Percentiles rank a stretch among this genome's conserved stretches.
Evolutionary conservation across 2,113 vertebrate genomes (phyloP).

Genomic region (Hoplias malabaricus): DNA sequence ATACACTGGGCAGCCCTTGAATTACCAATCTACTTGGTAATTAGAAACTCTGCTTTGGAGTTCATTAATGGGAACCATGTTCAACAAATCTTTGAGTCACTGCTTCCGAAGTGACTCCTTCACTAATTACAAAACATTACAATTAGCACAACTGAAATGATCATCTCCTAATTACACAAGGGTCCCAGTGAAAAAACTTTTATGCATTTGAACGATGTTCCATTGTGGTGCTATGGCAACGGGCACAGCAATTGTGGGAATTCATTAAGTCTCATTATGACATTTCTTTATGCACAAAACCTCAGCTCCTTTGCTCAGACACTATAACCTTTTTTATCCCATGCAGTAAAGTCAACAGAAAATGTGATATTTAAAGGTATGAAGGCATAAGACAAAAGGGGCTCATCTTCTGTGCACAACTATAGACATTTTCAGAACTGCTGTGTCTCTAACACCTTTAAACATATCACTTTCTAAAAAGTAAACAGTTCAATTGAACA

Average conservation of each 20-base stretch:
- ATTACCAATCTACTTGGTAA: conserved; percentile 49
- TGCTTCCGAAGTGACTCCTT: conserved; percentile 43
- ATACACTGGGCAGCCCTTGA: conserved; percentile 45
- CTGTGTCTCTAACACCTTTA: no score
- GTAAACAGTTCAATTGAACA: no score
- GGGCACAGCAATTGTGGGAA: not conserved
- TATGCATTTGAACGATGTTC: conserved; percentile 25
- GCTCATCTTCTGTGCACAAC: no score
- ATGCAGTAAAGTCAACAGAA: no score
- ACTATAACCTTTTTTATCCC: no score
- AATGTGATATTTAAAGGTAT: no score
- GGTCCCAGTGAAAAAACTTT: conserved; percentile 34
- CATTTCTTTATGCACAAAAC: not conserved
- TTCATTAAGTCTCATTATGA: conserved; percentile 15
- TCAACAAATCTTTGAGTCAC: conserved; percentile 48
- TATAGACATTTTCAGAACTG: no score
- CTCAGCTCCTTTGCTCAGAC: no score
- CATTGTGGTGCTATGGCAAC: conserved; percentile 45
- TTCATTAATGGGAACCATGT: conserved; percentile 50
- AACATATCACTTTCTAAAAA: no score
- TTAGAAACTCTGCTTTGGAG: conserved; percentile 47
- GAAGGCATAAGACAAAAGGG: no score
- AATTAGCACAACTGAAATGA: conserved; percentile 50
- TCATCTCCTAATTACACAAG: conserved; percentile 48
- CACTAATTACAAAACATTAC: conserved; percentile 54